Base-by-base conservation (phyloP, 2,888 invertebrate species). In the Malthinus flaveolus region DNA sequence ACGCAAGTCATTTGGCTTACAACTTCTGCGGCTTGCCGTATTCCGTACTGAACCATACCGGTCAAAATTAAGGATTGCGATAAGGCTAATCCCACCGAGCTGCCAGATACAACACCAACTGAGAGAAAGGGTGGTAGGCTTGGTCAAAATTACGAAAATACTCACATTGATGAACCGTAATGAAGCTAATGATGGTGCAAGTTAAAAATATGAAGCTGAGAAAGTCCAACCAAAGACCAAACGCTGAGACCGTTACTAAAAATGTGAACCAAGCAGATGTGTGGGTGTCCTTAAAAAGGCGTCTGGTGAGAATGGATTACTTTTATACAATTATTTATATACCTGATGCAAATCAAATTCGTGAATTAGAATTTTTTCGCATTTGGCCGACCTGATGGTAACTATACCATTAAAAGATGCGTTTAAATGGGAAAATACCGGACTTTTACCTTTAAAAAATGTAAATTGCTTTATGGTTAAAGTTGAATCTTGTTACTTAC, bases 401-500 rank as follows among this genome's bases (percentile, higher is more conserved):
- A 89, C 85, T 11, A 96, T 84, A 1, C 95, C 96, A 62, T 88
- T 85, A 3, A 95, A 80, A 0, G 91, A 87, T 0, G 93, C 88
- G 34, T 88, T 89, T 68, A 95, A 84, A 75, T 95, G 93, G 0
- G 93, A 90, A 75, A 94, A 94, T 0, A 96, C 90, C 0, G 96
- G 95, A 79, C 93, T 93, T 61, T 91, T 85, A 50, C 88, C 91
- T 80, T 82, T 74, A 66, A 66, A 53, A 15, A 46, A 46, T 8
- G 2, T 23, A 36, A 48, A 9, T n/a, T 9, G 5, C 34, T 9
- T n/a, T 15, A 34, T 8, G 7, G 31, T 42, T 11, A 8, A 11
- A 23, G 12, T 33, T 50, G 49, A 51, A 37, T 52, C 5, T 23
- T 23, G 5, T 23, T 5, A 70, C 75, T 76, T 74, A 82, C 82